Percentiles rank a stretch among this genome's conserved stretches.
Evolutionary conservation across 2,797 vertebrate genomes (phyloP).

Genomic region (Phrynocephalus forsythii): DNA sequence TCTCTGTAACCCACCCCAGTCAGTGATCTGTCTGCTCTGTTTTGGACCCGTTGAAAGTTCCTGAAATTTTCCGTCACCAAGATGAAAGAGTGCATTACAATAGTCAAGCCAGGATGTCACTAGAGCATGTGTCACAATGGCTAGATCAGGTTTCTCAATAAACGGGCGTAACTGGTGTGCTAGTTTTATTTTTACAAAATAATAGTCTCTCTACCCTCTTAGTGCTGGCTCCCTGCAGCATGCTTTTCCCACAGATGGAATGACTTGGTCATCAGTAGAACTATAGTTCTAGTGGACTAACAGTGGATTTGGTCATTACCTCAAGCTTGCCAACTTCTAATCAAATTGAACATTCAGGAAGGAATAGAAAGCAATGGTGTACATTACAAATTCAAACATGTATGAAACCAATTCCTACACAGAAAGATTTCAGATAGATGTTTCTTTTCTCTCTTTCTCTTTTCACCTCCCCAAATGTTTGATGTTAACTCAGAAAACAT

Average conservation of each 20-base stretch:
- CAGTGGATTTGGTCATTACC: background rate
- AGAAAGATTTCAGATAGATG: background rate
- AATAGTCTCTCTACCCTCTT: background rate
- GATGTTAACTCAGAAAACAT: conserved; percentile 13
- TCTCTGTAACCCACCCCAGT: too few species aligned
- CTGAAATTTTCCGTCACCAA: too few species aligned
- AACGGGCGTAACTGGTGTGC: too few species aligned
- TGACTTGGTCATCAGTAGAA: background rate
- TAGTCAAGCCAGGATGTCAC: too few species aligned
- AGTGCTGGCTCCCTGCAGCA: background rate
- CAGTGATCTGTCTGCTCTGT: too few species aligned
- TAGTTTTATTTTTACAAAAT: background rate
- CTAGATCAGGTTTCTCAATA: too few species aligned
- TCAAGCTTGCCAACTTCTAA: background rate
- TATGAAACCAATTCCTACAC: background rate
- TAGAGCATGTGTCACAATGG: too few species aligned
- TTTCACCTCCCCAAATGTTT: conserved; percentile 12
- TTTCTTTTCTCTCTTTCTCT: background rate
- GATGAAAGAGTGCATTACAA: too few species aligned
- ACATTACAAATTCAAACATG: conserved; percentile 3
- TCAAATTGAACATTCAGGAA: background rate
- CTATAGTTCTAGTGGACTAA: background rate
- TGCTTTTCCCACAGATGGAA: background rate
- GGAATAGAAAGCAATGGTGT: background rate
- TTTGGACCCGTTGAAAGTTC: too few species aligned